These are phyloP conservation scores for Pseudorhombus dupliciocellatus DNA, from an alignment of 2,113 vertebrate species.

Conservation along the genomic window DNA sequence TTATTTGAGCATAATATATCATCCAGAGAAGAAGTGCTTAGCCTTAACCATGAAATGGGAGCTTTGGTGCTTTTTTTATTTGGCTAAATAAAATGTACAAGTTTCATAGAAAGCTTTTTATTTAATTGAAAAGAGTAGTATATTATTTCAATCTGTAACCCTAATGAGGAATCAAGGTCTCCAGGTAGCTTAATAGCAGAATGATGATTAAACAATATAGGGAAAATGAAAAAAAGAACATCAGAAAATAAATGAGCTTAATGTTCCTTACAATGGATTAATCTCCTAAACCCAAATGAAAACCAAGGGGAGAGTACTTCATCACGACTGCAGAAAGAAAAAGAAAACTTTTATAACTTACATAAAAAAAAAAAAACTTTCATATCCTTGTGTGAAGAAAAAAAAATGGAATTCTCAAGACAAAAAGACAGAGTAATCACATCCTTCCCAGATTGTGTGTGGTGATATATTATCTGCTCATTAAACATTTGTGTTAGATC, in stretches of 20 bases:
- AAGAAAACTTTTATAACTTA: slow-evolving; percentile 50
- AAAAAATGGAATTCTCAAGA: slow-evolving; percentile 18
- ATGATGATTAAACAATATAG: slow-evolving; percentile 49
- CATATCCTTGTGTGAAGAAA: slow-evolving; percentile 8
- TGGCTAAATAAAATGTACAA: neutral
- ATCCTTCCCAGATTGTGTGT: slow-evolving; percentile 18
- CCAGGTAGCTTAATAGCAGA: slow-evolving; percentile 31
- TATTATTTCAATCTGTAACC: slow-evolving; percentile 10
- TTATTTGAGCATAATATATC: neutral
- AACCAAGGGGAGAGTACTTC: slow-evolving; percentile 39
- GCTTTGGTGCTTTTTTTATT: neutral
- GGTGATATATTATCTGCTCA: slow-evolving; percentile 48
- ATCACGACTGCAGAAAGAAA: slow-evolving; percentile 36
- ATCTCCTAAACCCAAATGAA: slow-evolving; percentile 49
- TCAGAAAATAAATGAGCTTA: slow-evolving; percentile 58
- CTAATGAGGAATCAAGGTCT: slow-evolving; percentile 14
- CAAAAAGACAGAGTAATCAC: slow-evolving; percentile 25
- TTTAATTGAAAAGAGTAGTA: neutral
- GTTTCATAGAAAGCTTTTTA: no score
- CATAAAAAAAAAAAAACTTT: slow-evolving; percentile 43
- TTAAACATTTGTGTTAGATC: slow-evolving; percentile 60
- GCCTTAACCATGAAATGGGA: neutral
- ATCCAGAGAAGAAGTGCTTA: neutral
- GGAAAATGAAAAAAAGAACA: slow-evolving; percentile 31
- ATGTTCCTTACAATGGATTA: slow-evolving; percentile 68